Percentiles rank a stretch among this genome's conserved stretches.
Evolutionary conservation across 2,113 vertebrate genomes (phyloP).

Genomic region (Ctenomys sociabilis): DNA sequence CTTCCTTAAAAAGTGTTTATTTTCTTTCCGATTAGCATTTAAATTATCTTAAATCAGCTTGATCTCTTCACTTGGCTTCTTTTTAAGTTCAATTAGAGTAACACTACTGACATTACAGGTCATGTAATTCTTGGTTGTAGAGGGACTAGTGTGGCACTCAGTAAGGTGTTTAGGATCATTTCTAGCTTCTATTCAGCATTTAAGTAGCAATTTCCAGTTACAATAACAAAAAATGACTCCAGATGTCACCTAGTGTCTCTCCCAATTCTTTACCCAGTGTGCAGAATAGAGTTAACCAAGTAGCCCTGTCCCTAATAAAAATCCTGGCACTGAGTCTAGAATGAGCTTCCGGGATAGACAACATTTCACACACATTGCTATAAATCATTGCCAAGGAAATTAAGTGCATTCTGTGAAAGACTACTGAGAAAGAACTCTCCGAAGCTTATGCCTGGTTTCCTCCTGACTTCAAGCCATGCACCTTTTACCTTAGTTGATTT

Average conservation of each 20-base stretch:
- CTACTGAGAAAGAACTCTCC: background rate
- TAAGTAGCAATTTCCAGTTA: background rate
- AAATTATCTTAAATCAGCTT: conserved; percentile 9
- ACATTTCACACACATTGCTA: background rate
- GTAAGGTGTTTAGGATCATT: background rate
- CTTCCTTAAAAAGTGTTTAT: background rate
- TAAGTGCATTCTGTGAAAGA: background rate
- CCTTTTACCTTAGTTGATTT: conserved; percentile 20
- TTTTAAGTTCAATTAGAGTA: background rate
- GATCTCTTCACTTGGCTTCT: background rate
- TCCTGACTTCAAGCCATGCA: background rate
- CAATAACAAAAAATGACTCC: conserved; percentile 31
- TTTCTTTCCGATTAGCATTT: conserved; percentile 26
- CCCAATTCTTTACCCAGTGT: conserved; percentile 16
- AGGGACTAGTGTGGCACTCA: background rate
- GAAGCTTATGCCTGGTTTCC: background rate
- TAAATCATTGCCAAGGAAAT: conserved; percentile 14
- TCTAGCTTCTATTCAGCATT: background rate
- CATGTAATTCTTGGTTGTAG: background rate
- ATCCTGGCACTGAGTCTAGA: background rate
- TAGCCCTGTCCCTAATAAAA: conserved; percentile 34
- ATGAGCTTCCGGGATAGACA: background rate
- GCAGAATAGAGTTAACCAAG: background rate
- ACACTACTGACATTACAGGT: background rate
- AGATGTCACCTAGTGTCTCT: conserved; percentile 2